A percentile compares a stretch with the other conserved stretches of the same genome.
Evolutionary conservation across 2,888 invertebrate species (phyloP).

Genomic region (Tuta absoluta): DNA sequence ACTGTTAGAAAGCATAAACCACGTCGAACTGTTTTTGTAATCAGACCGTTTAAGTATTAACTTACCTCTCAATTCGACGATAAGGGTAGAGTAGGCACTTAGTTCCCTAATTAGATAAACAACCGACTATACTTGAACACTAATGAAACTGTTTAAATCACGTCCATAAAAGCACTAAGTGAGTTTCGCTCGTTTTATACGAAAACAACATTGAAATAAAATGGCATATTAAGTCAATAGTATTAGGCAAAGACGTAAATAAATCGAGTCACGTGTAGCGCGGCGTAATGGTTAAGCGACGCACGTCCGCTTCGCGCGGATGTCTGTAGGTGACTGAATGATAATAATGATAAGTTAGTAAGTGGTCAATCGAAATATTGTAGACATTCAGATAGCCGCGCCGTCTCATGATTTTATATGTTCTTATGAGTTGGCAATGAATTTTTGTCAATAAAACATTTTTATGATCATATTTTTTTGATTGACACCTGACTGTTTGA

Average conservation of each 20-base stretch:
- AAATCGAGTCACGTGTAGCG: background rate
- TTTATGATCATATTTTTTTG: too few species aligned
- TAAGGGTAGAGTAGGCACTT: background rate
- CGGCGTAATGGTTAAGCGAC: background rate
- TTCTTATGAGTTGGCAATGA: background rate
- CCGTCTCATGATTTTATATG: background rate
- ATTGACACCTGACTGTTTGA: too few species aligned
- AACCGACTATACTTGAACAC: background rate
- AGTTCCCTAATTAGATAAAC: constrained; percentile 13
- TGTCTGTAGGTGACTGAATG: background rate
- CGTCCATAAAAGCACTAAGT: background rate
- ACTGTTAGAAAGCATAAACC: too few species aligned
- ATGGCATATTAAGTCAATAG: too few species aligned
- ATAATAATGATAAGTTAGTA: too few species aligned
- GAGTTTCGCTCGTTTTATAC: background rate
- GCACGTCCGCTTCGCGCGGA: background rate
- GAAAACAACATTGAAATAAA: background rate
- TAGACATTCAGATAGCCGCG: constrained; percentile 14
- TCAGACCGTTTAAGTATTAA: too few species aligned
- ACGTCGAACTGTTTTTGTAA: too few species aligned
- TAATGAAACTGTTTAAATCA: background rate
- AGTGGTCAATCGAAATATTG: constrained; percentile 19
- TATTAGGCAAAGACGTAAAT: background rate
- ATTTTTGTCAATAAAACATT: too few species aligned
- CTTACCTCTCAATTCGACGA: constrained; percentile 16